phyloP scores from a whole-genome alignment of 2,797 vertebrate genomes.

The Euthynnus affinis region DNA sequence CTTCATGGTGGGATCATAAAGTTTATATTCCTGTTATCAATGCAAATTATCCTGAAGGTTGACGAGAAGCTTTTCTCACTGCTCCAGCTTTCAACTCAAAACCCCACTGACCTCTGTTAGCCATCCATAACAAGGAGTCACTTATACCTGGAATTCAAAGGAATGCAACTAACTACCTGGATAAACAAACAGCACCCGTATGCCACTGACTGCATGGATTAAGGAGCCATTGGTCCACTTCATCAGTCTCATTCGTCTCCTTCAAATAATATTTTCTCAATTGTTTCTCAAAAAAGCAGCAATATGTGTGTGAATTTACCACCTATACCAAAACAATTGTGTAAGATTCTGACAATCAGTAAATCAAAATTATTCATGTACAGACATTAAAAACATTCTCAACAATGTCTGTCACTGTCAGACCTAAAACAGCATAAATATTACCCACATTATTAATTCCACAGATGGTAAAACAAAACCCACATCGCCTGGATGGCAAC shows the following conservation, averaged over 20 bases:
- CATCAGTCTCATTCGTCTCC: background rate
- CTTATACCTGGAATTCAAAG: conserved; percentile 43
- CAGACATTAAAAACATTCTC: too few species aligned
- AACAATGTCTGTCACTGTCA: background rate
- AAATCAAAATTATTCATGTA: background rate
- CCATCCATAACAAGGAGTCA: conserved; percentile 26
- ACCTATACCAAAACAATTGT: background rate
- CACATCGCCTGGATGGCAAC: too few species aligned
- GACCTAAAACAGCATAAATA: background rate
- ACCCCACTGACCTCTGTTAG: conserved; percentile 1
- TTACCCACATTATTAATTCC: background rate
- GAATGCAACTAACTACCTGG: conserved; percentile 41
- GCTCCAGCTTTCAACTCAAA: background rate
- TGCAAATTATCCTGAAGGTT: background rate
- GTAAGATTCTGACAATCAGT: background rate
- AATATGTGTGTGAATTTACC: background rate
- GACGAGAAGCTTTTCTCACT: background rate
- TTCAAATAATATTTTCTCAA: background rate
- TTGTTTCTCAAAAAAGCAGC: background rate
- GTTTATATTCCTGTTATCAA: conserved; percentile 6
- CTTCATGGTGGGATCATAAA: background rate
- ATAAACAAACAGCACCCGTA: conserved; percentile 42
- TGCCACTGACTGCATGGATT: background rate
- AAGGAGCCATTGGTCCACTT: background rate
- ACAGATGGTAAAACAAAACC: background rate